These are phyloP conservation scores for Zhengitettix transpicula DNA, from an alignment of 2,888 invertebrate genomes.

Conservation along the genomic window DNA sequence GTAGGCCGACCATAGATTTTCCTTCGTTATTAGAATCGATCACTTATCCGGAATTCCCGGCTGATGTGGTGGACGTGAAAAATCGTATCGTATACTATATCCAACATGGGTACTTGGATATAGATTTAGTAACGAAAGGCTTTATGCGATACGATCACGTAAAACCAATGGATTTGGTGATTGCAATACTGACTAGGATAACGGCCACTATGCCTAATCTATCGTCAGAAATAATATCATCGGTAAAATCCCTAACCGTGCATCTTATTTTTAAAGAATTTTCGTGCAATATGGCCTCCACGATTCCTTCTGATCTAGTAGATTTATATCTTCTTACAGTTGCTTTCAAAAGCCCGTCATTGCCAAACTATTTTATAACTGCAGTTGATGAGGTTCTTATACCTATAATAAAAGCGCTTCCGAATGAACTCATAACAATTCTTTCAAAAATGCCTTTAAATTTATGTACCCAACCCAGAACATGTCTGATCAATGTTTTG, in stretches of 20 bases:
- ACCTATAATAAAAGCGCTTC: background rate
- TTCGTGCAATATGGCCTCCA: background rate
- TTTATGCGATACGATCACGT: slow-evolving; percentile 14
- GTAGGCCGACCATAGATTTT: slow-evolving; percentile 10
- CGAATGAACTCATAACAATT: background rate
- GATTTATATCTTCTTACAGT: background rate
- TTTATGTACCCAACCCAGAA: background rate
- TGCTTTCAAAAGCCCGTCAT: background rate
- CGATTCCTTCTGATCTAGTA: background rate
- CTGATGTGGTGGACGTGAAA: slow-evolving; percentile 1
- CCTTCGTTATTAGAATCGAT: slow-evolving; percentile 8
- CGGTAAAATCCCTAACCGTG: background rate
- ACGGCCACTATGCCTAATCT: slow-evolving; percentile 12
- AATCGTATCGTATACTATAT: slow-evolving; percentile 4
- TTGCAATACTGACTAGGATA: slow-evolving; percentile 12
- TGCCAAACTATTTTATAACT: background rate
- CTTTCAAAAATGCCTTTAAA: background rate
- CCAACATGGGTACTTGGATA: slow-evolving; percentile 7
- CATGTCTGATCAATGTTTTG: background rate
- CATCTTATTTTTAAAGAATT: slow-evolving; percentile 1
- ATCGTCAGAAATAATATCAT: background rate
- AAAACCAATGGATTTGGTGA: slow-evolving; percentile 9
- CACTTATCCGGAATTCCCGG: slow-evolving; percentile 1
- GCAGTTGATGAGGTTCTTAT: background rate
- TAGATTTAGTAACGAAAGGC: slow-evolving; percentile 12